Percentiles rank a stretch among this genome's conserved stretches.
These are phyloP conservation scores for Ammodytes dubius DNA, from an alignment of 2,113 vertebrate genomes.

Conservation along the genomic window DNA sequence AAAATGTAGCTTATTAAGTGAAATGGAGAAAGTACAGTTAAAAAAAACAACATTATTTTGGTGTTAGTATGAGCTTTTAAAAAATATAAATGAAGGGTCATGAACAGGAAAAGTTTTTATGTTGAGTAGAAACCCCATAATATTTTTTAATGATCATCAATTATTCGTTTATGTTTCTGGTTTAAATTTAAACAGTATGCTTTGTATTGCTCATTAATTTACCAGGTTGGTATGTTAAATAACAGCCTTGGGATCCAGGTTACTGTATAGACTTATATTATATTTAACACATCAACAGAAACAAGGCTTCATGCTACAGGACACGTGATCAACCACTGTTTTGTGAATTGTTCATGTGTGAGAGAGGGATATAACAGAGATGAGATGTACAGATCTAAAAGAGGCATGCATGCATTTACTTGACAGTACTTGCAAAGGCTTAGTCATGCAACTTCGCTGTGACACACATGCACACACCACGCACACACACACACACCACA, in stretches of 20 bases:
- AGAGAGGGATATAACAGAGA: constrained; percentile 22
- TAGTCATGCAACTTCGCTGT: constrained; percentile 63
- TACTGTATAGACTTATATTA: neutral
- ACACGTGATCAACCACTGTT: constrained; percentile 5
- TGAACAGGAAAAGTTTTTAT: no score
- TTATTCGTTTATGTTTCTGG: no score
- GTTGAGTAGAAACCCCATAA: no score
- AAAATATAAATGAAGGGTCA: no score
- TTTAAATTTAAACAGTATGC: no score
- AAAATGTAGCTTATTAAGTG: no score
- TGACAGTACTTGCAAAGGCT: constrained; percentile 61
- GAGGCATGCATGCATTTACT: constrained; percentile 52
- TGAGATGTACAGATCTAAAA: constrained; percentile 21
- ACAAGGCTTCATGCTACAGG: constrained; percentile 1
- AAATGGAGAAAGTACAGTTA: no score
- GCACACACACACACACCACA: neutral
- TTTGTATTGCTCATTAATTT: neutral
- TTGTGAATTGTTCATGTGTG: constrained; percentile 30
- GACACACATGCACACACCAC: constrained; percentile 26
- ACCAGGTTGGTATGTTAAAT: neutral
- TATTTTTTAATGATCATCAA: no score
- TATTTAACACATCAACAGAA: constrained; percentile 15
- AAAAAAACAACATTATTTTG: no score
- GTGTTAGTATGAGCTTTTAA: no score
- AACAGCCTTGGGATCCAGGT: neutral